Evolutionary conservation across 2,888 invertebrate species (phyloP), one percentile per base, ranked within the genome.

Genomic region (Hyalella azteca): DNA sequence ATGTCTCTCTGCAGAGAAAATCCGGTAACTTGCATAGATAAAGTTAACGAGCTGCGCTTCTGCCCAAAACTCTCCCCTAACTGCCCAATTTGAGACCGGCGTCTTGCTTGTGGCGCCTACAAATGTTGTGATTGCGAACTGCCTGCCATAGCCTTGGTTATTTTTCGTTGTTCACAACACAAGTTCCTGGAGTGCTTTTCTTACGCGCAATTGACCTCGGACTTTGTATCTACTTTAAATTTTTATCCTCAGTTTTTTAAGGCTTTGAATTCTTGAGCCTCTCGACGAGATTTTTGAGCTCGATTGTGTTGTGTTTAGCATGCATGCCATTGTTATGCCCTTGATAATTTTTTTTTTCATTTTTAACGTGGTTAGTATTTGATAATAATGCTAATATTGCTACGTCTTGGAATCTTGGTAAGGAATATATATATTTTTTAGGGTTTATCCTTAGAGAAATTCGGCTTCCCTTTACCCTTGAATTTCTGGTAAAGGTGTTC

Each of bases 21-120:
- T 29, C 66, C 4, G 7, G 36, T 66, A 32, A 66, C 36, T 66
- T 66, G 66, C 66, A 66, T 66, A 66, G 66, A 66, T 66, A 66
- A 36, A 66, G 66, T 36, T 66, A 66, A 66, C 66, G 66, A 66
- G 66, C 36, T 32, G 19, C 66, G 32, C 36, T 36, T 36, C 36
- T 66, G 19, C 36, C 66, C 66, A 66, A 66, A 66, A 66, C 22
- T 29, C 26, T 29, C 19, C 36, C 66, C 39, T 66, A 66, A 66
- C 66, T 39, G 66, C 66, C 66, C 66, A 66, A 66, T 66, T 66
- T 66, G 66, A 66, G 66, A 66, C 36, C 22, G 66, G 66, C 66
- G 66, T 9, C 36, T 36, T 66, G 29, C 36, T 36, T 32, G 66
- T 32, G 66, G 5, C 15, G 66, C 66, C 66, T 66, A 66, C 66